These are phyloP conservation scores for Cheilosia variabilis DNA, from an alignment of 2,888 invertebrate species.

Conservation along the genomic window DNA sequence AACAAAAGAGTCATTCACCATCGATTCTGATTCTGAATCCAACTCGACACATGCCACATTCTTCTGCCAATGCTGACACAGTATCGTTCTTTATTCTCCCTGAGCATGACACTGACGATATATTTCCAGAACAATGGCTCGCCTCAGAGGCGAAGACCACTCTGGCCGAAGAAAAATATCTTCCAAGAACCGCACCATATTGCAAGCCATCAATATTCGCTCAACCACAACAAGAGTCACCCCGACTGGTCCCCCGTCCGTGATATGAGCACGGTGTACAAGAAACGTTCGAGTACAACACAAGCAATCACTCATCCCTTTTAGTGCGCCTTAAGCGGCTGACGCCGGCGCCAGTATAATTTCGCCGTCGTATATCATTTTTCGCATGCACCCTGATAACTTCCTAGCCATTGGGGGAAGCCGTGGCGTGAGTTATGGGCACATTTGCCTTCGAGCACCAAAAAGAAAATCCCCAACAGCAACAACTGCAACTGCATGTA, in stretches of 20 bases:
- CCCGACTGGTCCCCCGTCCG: conserved; percentile 4
- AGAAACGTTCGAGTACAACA: conserved; percentile 44
- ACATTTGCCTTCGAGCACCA: conserved; percentile 46
- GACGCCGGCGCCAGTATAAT: conserved; percentile 74
- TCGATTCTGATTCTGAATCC: not conserved
- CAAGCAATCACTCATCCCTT: conserved; percentile 73
- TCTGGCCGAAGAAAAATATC: conserved; percentile 27
- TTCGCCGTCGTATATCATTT: conserved; percentile 72
- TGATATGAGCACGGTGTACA: conserved; percentile 12
- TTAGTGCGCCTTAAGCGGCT: conserved; percentile 69
- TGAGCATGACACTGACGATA: conserved; percentile 46
- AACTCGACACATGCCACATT: conserved; percentile 15
- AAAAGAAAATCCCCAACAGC: conserved; percentile 33
- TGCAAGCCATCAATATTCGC: conserved; percentile 63
- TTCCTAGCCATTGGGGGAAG: conserved; percentile 56
- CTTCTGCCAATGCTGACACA: conserved; percentile 33
- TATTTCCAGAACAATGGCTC: conserved; percentile 65
- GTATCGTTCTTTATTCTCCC: conserved; percentile 38
- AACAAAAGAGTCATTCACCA: conserved; percentile 10
- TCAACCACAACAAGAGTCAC: conserved; percentile 48
- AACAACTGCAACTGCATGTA: conserved; percentile 23
- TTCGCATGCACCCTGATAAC: conserved; percentile 69
- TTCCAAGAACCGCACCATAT: conserved; percentile 56
- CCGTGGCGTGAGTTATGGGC: conserved; percentile 68
- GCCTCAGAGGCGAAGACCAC: conserved; percentile 17